Base-by-base conservation (phyloP, 2,888 invertebrate genomes). In the Sminthurides aquaticus region DNA sequence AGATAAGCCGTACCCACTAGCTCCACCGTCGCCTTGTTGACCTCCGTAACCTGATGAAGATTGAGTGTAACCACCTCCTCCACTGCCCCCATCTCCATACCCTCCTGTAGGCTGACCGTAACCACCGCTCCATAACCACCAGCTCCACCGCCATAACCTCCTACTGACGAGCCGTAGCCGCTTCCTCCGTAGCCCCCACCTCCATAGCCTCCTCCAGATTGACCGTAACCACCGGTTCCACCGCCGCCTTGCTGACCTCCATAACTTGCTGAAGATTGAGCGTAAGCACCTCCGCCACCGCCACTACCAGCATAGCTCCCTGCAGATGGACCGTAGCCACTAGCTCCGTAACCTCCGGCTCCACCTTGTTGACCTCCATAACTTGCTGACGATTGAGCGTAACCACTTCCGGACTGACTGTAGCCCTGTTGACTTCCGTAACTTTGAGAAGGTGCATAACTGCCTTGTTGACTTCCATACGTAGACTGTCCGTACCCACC, bases 101-200 rank as follows among this genome's bases (percentile, higher is more conserved):
- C 11, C 54, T 18, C 15, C 15, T 5, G 8, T 22, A 54, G 18
- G 11, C 22, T 22, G 18, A 18, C 54, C 54, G 22, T 54, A 54
- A 18, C 54, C 54, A 8, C 54, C 54, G 54, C 54, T 22, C n/a
- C n/a, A n/a, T n/a, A n/a, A n/a, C n/a, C n/a, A n/a, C 15, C 43
- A 8, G 11, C 43, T 43, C 43, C 43, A 43, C 43, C 43, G 11
- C 15, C 8, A 8, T 43, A 8, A 15, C 43, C 43, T 15, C 43
- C 43, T 43, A 8, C 43, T 43, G 8, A 43, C 43, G 8, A 15
- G 5, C 57, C 57, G 11, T 20, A 8, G 15, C 57, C 57, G 11
- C 57, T 27, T 11, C 57, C 57, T 25, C 27, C 57, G 11, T 57
- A 11, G 11, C 27, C 57, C 26, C 57, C 57, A 8, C 57, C 57